These are phyloP conservation scores for Lasioglossum leucozonium DNA, from an alignment of 2,888 invertebrate genomes.

Conservation along the genomic window DNA sequence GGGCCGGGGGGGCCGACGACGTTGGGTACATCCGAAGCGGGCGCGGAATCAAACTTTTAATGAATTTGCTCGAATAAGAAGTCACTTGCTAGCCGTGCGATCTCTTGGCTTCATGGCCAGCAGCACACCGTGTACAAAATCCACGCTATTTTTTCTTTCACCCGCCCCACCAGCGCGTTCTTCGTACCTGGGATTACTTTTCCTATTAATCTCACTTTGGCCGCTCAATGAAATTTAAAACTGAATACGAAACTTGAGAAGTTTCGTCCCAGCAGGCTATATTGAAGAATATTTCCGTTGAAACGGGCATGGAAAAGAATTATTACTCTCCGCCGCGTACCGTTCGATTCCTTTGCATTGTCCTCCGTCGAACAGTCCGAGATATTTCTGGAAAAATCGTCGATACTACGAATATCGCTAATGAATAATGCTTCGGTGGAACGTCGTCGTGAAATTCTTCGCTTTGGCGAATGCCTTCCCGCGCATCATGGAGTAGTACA, in stretches of 20 bases:
- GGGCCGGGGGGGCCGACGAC: background rate
- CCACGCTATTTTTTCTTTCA: background rate
- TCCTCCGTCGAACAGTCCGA: background rate
- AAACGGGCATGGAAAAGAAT: background rate
- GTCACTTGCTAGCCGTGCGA: slow-evolving; percentile 38
- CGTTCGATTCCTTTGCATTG: slow-evolving; percentile 10
- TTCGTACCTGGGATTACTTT: slow-evolving; percentile 30
- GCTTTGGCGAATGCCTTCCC: background rate
- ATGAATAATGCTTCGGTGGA: background rate
- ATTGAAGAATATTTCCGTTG: slow-evolving; percentile 29
- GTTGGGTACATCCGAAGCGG: slow-evolving; percentile 40
- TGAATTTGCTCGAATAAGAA: slow-evolving; percentile 65
- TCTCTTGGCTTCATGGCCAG: slow-evolving; percentile 37
- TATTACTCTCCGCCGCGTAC: slow-evolving; percentile 1
- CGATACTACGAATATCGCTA: background rate
- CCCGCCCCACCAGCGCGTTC: background rate
- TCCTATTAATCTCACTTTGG: slow-evolving; percentile 38
- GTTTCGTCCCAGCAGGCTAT: background rate
- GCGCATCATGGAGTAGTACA: background rate
- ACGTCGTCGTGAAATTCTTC: background rate
- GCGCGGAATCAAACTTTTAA: slow-evolving; percentile 70
- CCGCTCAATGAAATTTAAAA: slow-evolving; percentile 30
- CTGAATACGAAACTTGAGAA: slow-evolving; percentile 41
- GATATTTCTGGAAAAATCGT: background rate
- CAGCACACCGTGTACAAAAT: slow-evolving; percentile 49